Evolutionary conservation across 2,113 vertebrate genomes (phyloP), one percentile per base, ranked within the genome.

Genomic region (Austrofundulus limnaeus): DNA sequence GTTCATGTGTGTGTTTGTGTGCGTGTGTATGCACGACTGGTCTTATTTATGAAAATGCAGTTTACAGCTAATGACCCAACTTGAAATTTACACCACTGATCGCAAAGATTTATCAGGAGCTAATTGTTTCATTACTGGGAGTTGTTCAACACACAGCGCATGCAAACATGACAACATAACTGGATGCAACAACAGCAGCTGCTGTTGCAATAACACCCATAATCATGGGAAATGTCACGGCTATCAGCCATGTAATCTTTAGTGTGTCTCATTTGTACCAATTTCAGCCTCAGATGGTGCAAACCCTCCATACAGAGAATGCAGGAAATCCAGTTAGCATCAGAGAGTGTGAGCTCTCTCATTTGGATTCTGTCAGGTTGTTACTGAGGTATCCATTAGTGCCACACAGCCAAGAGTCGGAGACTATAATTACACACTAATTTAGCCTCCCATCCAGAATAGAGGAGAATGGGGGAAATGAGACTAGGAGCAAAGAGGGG

Each of bases 391-490:
- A 61, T 82, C 78, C 68, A 84, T 85, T 78, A 80, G 41, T 72
- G 78, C 72, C 57, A 60, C 70, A 61, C 74, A 65, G 82, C 76
- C 76, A 77, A 72, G 71, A 80, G 78, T 74, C 25, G 10, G 38
- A 20, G 49, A 76, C 69, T 66, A 73, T 82, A 87, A 89, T 87
- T 83, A 86, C 70, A 61, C 53, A 60, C 65, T 78, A 77, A 86
- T 85, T 84, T 73, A 81, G 70, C 70, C 65, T 69, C 66, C 43
- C 45, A 56, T 81, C 69, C 55, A 70, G 52, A 79, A 61, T 25
- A 58, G 50, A 58, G 61, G 61, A 54, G 70, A 42, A 66, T 68
- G 72, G 69, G 38, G 6, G 16, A 41, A 67, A 50, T 46, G 67
- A 80, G 62, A 78, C 37, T 53, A 65, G 52, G 37, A 47, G 24